Evolutionary conservation across 2,113 vertebrate species (phyloP), one percentile per base, ranked within the genome.

Genomic region (Ciconia stormi): DNA sequence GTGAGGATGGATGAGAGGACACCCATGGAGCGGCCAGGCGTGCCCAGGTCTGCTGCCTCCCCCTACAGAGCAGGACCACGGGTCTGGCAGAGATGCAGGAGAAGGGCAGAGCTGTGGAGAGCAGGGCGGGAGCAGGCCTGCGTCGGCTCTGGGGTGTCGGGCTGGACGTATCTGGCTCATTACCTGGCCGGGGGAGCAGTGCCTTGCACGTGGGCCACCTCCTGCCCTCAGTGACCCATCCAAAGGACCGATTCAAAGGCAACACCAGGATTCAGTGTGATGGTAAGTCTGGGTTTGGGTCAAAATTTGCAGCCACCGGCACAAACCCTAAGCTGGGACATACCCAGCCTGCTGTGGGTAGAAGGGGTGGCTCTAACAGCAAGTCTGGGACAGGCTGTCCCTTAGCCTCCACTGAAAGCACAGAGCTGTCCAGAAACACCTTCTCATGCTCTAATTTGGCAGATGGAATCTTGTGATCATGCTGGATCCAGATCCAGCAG

Each of bases 21-120:
- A 16, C 8, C 8, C 26, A 4, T 23, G 32, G 67, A 32, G n/a
- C 13, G 38, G 74, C 12, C 40, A 25, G 42, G 25, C 19, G 55
- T 23, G 50, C 30, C 29, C 42, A 44, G 50, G 16, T 42, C 61
- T 32, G 44, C 15, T 82, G 36, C 36, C 17, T 18, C 6, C 36
- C 36, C 0, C 0, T 18, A 15, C 26, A 17, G 26, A 82, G 42
- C 1, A 0, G 50, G 77, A 26, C n/a, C 3, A 0, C 1, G 0
- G 63, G 16, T 36, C 52, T 44, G 32, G 30, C 21, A 26, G 40
- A 40, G 55, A 21, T 0, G 1, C 44, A 27, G 52, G 32, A 66
- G 16, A 15, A 49, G 42, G 40, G 21, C 40, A 72, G 42, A 72
- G 50, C 62, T 44, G 70, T 1, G 0, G 52, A 27, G 61, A 42